These are phyloP conservation scores for Panopea generosa DNA, from an alignment of 2,888 invertebrate genomes.

Conservation along the genomic window DNA sequence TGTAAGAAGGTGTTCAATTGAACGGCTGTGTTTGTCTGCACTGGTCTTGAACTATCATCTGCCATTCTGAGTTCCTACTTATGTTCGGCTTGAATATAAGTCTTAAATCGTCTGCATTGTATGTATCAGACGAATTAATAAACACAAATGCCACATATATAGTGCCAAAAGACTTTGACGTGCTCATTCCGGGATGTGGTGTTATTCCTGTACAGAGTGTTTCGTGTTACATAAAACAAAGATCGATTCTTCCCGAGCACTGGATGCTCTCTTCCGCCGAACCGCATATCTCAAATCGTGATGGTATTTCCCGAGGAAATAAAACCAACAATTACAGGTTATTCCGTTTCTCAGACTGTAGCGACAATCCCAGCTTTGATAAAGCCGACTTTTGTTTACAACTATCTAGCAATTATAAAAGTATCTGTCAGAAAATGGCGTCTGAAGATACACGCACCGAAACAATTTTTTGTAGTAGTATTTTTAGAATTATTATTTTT, in stretches of 20 bases:
- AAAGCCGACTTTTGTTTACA: slow-evolving; percentile 40
- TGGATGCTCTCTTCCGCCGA: slow-evolving; percentile 9
- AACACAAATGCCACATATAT: too few relatives aligned
- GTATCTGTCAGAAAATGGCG: slow-evolving; percentile 26
- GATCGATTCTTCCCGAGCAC: not conserved
- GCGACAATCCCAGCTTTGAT: slow-evolving; percentile 43
- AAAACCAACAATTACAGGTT: slow-evolving; percentile 29
- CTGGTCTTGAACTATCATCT: too few relatives aligned
- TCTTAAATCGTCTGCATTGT: too few relatives aligned
- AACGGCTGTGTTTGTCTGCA: too few relatives aligned
- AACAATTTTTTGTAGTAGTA: slow-evolving; percentile 5
- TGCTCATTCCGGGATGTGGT: too few relatives aligned
- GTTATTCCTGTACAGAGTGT: too few relatives aligned
- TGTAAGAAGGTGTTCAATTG: too few relatives aligned
- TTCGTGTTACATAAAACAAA: not conserved
- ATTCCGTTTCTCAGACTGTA: slow-evolving; percentile 12
- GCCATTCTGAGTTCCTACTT: too few relatives aligned
- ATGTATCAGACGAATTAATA: too few relatives aligned
- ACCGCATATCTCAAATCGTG: slow-evolving; percentile 38
- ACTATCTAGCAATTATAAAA: slow-evolving; percentile 11
- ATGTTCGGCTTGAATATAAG: too few relatives aligned
- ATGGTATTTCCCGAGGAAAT: slow-evolving; percentile 13
- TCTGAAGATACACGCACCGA: slow-evolving; percentile 7
- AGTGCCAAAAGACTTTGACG: too few relatives aligned
- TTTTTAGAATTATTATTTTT: slow-evolving; percentile 18